Evolutionary conservation across 1,140 invertebrate species (phyloP).

Genomic region (Bilobella aurantiaca): DNA sequence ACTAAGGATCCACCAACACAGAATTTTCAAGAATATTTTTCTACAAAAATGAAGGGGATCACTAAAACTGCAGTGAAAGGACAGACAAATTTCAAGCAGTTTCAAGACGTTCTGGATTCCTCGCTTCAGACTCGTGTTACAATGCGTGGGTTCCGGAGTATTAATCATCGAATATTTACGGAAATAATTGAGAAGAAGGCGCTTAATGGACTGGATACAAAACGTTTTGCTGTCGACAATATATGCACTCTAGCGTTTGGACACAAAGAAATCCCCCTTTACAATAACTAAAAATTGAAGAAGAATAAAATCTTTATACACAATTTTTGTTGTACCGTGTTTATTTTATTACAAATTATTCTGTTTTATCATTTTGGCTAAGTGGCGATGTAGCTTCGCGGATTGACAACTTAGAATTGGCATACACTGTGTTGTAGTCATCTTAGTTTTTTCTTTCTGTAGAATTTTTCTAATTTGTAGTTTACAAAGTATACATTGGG

Average conservation of each 20-base stretch:
- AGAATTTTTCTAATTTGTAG: too few species aligned
- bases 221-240: constrained; percentile 11
- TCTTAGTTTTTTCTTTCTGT: too few species aligned
- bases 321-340: background rate
- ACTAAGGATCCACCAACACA: background rate
- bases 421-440: too few species aligned
- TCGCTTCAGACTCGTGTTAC: background rate
- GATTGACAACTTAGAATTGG: too few species aligned
- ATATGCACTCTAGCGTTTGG: background rate
- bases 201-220: constrained; percentile 8
- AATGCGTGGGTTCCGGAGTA: background rate
- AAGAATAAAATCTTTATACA: background rate
- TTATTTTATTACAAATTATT: background rate
- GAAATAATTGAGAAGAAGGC: background rate
- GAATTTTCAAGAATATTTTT: background rate
- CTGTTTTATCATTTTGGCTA: too few species aligned
- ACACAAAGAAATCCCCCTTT: background rate
- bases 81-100: constrained; percentile 1
- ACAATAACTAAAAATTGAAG: too few species aligned
- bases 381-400: too few species aligned
- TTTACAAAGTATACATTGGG: too few species aligned
- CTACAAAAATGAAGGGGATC: background rate
- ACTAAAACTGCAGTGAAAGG: background rate
- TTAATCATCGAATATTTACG: constrained; percentile 3
- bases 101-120: constrained; percentile 5